Conservation (phyloP, 2,888 invertebrate genomes). For the Napeogenes sylphis region DNA sequence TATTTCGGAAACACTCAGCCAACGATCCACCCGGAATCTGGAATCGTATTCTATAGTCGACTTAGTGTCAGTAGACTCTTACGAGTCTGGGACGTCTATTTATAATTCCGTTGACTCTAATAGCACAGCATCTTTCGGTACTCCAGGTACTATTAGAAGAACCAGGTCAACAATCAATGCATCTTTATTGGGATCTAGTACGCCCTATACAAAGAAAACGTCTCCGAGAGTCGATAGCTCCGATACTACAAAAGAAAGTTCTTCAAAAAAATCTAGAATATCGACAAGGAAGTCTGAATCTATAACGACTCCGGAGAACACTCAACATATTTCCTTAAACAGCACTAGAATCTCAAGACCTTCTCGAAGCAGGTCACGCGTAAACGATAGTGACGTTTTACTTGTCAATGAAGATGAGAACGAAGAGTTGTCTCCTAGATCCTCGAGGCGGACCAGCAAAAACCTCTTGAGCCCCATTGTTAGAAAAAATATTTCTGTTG, state of each 20-base stretch:
- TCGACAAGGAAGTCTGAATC: constrained; percentile 41
- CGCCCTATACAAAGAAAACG: constrained; percentile 42
- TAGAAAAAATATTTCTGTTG: constrained; percentile 18
- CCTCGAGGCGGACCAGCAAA: constrained; percentile 25
- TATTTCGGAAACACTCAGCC: constrained; percentile 41
- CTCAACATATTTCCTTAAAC: constrained; percentile 42
- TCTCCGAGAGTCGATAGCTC: neutral
- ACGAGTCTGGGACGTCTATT: constrained; percentile 38
- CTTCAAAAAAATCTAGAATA: neutral
- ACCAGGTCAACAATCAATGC: constrained; percentile 39
- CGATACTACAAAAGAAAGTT: neutral
- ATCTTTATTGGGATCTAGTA: constrained; percentile 44
- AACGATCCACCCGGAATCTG: constrained; percentile 37
- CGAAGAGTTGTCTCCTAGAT: constrained; percentile 25
- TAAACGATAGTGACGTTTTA: constrained; percentile 50
- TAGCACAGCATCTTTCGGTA: constrained; percentile 39
- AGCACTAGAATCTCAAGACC: constrained; percentile 45
- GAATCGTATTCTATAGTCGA: constrained; percentile 66
- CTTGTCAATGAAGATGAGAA: constrained; percentile 42
- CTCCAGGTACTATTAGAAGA: constrained; percentile 40
- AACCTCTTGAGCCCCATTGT: constrained; percentile 13
- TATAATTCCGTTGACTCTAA: constrained; percentile 51
- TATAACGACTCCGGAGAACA: constrained; percentile 45
- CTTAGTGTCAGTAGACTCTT: constrained; percentile 53
- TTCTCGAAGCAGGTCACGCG: constrained; percentile 47